Evolutionary conservation across 2,888 invertebrate species (phyloP).

Genomic region (Molorchus minor): DNA sequence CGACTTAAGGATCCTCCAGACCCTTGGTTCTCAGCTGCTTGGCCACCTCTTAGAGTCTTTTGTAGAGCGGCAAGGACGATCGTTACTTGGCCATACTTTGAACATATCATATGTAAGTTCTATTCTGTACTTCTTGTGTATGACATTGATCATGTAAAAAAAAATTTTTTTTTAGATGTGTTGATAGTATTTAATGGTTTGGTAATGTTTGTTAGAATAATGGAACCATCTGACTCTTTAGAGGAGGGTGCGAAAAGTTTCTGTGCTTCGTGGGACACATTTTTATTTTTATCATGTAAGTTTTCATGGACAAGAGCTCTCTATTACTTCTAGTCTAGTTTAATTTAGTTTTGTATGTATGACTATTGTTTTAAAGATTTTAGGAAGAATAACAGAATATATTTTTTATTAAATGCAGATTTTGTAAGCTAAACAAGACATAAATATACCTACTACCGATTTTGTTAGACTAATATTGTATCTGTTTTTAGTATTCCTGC

Average conservation of each 20-base stretch:
- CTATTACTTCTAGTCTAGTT: too few species aligned
- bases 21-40: slow-evolving; percentile 77
- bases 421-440: too few species aligned
- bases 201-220: slow-evolving; percentile 76
- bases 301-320: too few species aligned
- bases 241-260: slow-evolving; percentile 72
- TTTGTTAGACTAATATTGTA: not conserved
- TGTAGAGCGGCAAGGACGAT: slow-evolving; percentile 70
- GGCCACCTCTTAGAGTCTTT: slow-evolving; percentile 69
- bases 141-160: not conserved
- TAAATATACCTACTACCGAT: not conserved
- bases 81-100: slow-evolving; percentile 78
- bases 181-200: slow-evolving; percentile 78
- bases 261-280: slow-evolving; percentile 80
- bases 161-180: slow-evolving; percentile 67
- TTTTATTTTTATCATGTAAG: slow-evolving; percentile 75
- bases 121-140: too few species aligned
- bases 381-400: too few species aligned
- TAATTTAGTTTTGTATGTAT: too few species aligned
- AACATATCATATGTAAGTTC: slow-evolving; percentile 75
- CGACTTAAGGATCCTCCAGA: slow-evolving; percentile 73
- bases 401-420: too few species aligned
- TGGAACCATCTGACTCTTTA: slow-evolving; percentile 69
- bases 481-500: slow-evolving; percentile 75
- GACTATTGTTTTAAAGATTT: too few species aligned